Evolutionary conservation across 2,797 vertebrate genomes (phyloP), one percentile per base, ranked within the genome.

Genomic region (Strix occidentalis): DNA sequence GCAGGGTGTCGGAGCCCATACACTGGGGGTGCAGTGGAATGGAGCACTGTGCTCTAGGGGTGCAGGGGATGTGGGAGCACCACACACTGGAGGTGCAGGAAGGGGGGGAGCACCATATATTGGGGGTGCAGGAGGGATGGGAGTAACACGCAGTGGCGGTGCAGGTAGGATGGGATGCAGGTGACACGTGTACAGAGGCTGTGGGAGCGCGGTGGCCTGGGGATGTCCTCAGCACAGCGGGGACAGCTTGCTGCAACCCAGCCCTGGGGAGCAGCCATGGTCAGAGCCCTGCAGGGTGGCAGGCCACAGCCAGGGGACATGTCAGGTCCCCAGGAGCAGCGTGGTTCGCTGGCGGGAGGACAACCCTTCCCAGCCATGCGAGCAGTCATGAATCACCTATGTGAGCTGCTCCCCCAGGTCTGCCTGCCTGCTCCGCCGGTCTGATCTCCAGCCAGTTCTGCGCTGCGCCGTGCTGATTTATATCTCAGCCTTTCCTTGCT

Each of bases 171-270:
- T 12, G 57, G 37, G 37, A 12, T 18, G 18, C 35, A 25, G 68
- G 43, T n/a, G 43, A 23, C 15, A 11, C 33, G 33, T 0, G 3
- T 10, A 15, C n/a, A 29, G 78, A 10, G 16, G 11, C 35, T 28
- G 48, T 35, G 21, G 72, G 53, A 63, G 60, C 3, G 3, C 56
- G 0, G 2, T 3, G 5, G 15, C 46, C 63, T 3, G 18, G 29
- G 48, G 26, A 35, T 5, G 14, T 21, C 56, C 45, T 77, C 5
- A 0, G 58, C 51, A 5, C 1, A 28, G 35, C 5, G 3, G 24
- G 11, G 72, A 70, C 6, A 0, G 3, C 29, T 24, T 10, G 33
- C 65, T 71, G 63, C 5, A 3, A 7, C 7, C 18, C 1, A 3
- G 20, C 31, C 39, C 35, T 2, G 23, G 24, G 45, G 15, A 63